A percentile compares a stretch with the other conserved stretches of the same genome.
These are phyloP conservation scores for Neopipo cinnamomea DNA, from an alignment of 2,113 vertebrate species.

Conservation along the genomic window DNA sequence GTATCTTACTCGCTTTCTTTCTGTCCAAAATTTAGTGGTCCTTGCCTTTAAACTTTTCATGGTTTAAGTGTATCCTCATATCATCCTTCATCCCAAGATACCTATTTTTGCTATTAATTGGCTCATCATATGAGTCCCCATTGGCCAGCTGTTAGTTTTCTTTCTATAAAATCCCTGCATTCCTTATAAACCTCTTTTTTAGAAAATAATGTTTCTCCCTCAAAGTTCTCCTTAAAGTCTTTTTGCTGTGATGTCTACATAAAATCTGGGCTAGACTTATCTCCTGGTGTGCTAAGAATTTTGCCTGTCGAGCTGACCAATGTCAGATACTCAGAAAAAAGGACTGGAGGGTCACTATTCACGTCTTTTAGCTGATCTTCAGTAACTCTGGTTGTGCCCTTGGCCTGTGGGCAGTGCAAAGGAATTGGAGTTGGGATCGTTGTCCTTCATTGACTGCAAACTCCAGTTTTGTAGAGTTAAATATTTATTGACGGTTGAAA, in stretches of 20 bases:
- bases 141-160: slow-evolving; percentile 29
- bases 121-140: background rate
- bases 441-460: background rate
- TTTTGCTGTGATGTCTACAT: background rate
- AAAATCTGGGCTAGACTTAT: background rate
- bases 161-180: background rate
- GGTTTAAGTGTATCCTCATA: background rate
- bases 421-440: background rate
- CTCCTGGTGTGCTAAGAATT: slow-evolving; percentile 18
- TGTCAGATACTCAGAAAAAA: background rate
- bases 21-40: slow-evolving; percentile 8
- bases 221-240: background rate
- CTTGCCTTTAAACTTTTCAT: slow-evolving; percentile 19
- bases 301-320: background rate
- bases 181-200: slow-evolving; percentile 1
- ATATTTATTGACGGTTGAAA: background rate
- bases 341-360: background rate
- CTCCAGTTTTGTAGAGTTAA: background rate
- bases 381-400: background rate
- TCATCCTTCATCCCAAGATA: slow-evolving; percentile 6
- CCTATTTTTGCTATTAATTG: slow-evolving; percentile 45
- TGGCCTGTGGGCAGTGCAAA: background rate
- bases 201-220: slow-evolving; percentile 2
- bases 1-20: background rate
- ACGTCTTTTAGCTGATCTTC: background rate